Conservation (phyloP, 1,140 invertebrate species). For the Drosophila equinoxialis region DNA sequence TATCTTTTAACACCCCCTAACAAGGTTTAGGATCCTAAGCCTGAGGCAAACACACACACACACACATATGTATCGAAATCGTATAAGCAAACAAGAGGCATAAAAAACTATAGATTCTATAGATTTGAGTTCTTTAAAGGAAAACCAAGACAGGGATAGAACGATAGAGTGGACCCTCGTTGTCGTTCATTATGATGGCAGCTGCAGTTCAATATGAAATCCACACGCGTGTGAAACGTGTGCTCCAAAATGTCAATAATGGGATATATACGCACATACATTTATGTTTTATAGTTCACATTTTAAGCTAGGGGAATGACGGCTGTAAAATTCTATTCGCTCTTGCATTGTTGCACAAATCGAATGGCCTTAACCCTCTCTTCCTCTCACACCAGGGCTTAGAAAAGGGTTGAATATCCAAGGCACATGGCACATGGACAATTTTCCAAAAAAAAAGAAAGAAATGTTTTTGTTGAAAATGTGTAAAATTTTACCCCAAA, state of each 20-base stretch:
- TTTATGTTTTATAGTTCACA: slow-evolving; percentile 34
- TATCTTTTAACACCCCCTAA: slow-evolving; percentile 45
- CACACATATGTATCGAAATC: slow-evolving; percentile 53
- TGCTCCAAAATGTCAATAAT: slow-evolving; percentile 57
- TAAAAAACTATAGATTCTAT: slow-evolving; percentile 46
- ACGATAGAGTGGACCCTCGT: slow-evolving; percentile 25
- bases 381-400: neutral
- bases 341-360: slow-evolving; percentile 56
- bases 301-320: slow-evolving; percentile 16
- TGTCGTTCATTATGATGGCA: slow-evolving; percentile 48
- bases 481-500: slow-evolving; percentile 69
- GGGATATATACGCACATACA: slow-evolving; percentile 28
- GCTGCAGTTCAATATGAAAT: slow-evolving; percentile 66
- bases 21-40: slow-evolving; percentile 43
- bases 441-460: slow-evolving; percentile 32
- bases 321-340: slow-evolving; percentile 30
- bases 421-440: slow-evolving; percentile 37
- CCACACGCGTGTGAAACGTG: slow-evolving; percentile 68
- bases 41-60: slow-evolving; percentile 60
- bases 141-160: slow-evolving; percentile 42
- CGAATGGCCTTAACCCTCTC: neutral
- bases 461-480: slow-evolving; percentile 55
- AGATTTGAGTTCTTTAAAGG: slow-evolving; percentile 43
- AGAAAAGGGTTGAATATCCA: slow-evolving; percentile 57
- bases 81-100: slow-evolving; percentile 72